Evolutionary conservation across 2,797 vertebrate species (phyloP).

Genomic region (Caiman crocodilus): DNA sequence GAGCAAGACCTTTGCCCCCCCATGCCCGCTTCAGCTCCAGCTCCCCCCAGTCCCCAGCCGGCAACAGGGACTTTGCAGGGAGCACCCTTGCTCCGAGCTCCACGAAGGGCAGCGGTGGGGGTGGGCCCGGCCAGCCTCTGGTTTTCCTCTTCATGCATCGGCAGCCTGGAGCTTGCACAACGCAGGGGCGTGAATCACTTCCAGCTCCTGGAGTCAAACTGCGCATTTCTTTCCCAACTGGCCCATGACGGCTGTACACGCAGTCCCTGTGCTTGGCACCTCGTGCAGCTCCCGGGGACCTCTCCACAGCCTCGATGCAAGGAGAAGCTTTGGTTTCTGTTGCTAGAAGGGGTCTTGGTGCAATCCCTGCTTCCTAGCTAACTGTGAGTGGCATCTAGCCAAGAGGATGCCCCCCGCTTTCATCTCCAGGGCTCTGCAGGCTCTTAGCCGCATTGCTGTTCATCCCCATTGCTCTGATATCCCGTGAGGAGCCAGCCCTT

Average conservation of each 20-base stretch:
- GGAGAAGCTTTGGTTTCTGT: slow-evolving; percentile 5
- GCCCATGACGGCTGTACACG: neutral
- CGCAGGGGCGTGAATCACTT: neutral
- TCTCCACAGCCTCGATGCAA: neutral
- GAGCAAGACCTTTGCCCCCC: neutral
- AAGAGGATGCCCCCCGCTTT: too few species aligned
- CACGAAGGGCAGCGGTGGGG: neutral
- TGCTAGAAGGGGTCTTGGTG: slow-evolving; percentile 25
- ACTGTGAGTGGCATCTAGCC: too few species aligned
- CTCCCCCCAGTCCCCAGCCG: accelerated
- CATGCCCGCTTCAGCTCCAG: neutral
- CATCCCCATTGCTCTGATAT: neutral
- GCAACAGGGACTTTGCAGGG: neutral
- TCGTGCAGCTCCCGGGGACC: neutral
- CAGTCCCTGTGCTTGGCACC: neutral
- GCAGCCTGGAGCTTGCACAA: slow-evolving; percentile 31
- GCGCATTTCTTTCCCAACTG: slow-evolving; percentile 31
- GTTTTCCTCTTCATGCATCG: accelerated
- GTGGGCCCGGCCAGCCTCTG: neutral
- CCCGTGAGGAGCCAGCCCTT: too few species aligned
- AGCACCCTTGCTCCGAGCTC: accelerated
- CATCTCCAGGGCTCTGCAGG: neutral
- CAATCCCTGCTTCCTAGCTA: neutral
- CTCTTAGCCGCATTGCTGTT: neutral
- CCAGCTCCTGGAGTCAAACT: slow-evolving; percentile 1